Evolutionary conservation across 2,888 invertebrate species (phyloP), one percentile per base, ranked within the genome.

Genomic region (Willowsia nigromaculata): DNA sequence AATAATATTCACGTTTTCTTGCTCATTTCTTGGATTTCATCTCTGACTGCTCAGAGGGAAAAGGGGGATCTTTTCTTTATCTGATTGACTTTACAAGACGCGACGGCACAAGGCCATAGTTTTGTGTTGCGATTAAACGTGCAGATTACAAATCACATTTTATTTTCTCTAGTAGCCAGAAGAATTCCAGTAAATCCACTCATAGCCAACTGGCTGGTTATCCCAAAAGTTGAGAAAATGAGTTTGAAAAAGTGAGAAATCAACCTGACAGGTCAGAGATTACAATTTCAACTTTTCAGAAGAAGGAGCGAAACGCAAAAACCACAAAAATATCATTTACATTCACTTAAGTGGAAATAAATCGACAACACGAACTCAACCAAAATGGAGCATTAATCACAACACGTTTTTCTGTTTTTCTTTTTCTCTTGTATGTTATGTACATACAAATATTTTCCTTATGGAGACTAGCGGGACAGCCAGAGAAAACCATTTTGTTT

Each of bases 11-110:
- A n/a, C 15, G 22, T 65, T 47, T 11, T 13, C 37, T 50, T 80
- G 80, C 80, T 82, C 87, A 71, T 56, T 82, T 59, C 87, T 85
- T 78, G 18, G 43, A 43, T 85, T 62, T 84, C 43, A 43, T 74
- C 56, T 56, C 27, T 56, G 40, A 25, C 74, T 30, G 27, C 30
- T 30, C 30, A 13, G 25, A 50, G 27, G 5, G 33, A 33, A 56
- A 37, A 22, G 40, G 56, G 53, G 25, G 25, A 59, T 6, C 65
- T 25, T 83, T 83, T 4, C 47, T 43, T 5, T 25, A 43, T 83
- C 25, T 74, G n/a, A 25, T 56, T 65, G 68, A 59, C 83, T 84
- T 85, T 43, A n/a, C 30, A 47, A 15, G 43, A 71, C 9, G 25
- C 50, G 18, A 76, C 33, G 30, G 50, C n/a, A 74, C 33, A 59